Evolutionary conservation across 2,797 vertebrate species (phyloP), one percentile per base, ranked within the genome.

Genomic region (Peromyscus nudipes): DNA sequence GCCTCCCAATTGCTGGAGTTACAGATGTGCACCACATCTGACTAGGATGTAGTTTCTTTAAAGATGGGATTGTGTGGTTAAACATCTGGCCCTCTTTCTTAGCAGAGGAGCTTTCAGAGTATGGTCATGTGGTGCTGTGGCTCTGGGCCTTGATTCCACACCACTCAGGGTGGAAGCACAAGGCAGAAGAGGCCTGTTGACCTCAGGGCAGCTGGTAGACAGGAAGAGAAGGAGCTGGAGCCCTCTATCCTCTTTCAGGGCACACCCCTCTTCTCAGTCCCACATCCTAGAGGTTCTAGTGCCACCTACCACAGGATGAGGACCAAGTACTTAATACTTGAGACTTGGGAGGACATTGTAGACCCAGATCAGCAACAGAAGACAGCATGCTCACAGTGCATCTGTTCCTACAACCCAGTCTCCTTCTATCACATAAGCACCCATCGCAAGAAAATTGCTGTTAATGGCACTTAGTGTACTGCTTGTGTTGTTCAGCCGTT

Each of bases 361-460:
- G 17, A 25, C 13, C 27, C 8, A 46, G 7, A 77, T 7, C 4
- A 19, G 19, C 13, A 34, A 21, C 67, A 13, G 55, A 49, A 81
- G 21, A 12, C 7, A 1, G 0, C 4, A 6, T 0, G 2, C 1
- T 16, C 3, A 75, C n/a, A 27, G 0, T 3, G 8, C 1, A 4
- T 1, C 16, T 37, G 0, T 82, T 49, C 77, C 17, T 89, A 85
- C 25, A 21, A 6, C 43, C 43, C 43, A 62, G 5, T 62, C 10
- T 90, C 23, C 52, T 91, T 67, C 77, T n/a, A 17, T 19, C 46
- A 29, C 31, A 40, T 6, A 84, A 71, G 40, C 37, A 52, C 25
- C 31, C 0, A 7, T 21, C 23, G 4, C 21, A 40, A 37, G 37
- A n/a, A 49, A 57, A 71, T 55, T 85, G 14, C 83, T 19, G 0